These are phyloP conservation scores for Fulica atra DNA, from an alignment of 2,113 vertebrate genomes.

Conservation along the genomic window DNA sequence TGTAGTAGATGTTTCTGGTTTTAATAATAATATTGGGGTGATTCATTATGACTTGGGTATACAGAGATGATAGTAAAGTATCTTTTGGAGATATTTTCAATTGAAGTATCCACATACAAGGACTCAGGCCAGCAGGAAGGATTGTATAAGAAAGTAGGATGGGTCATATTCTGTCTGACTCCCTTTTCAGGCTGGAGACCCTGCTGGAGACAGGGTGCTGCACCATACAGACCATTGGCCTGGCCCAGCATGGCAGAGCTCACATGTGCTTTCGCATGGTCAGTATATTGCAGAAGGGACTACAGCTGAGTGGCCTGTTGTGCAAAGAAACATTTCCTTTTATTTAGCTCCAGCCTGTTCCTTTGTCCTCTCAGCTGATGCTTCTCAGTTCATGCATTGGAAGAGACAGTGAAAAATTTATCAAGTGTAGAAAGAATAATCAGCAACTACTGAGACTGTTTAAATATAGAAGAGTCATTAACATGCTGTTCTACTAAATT, in stretches of 20 bases:
- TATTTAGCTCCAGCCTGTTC: background rate
- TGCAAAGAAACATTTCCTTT: background rate
- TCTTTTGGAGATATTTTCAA: background rate
- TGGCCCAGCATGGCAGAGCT: background rate
- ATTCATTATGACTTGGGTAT: background rate
- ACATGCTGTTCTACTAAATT: background rate
- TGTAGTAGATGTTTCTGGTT: background rate
- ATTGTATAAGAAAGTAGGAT: background rate
- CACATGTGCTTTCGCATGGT: accelerated
- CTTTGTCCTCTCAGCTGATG: background rate
- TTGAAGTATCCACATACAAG: background rate
- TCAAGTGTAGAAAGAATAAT: background rate
- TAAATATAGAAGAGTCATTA: background rate
- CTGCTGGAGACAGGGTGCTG: background rate
- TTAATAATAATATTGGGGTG: background rate
- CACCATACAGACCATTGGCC: background rate
- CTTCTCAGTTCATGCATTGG: background rate
- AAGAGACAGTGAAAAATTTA: background rate
- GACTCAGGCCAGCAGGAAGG: background rate
- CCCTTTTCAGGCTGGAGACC: background rate
- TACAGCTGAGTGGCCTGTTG: background rate
- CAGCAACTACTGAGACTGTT: background rate
- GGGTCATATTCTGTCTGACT: background rate
- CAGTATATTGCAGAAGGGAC: background rate
- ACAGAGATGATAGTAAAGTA: background rate